phyloP scores from a whole-genome alignment of 2,888 invertebrate species.

The Elysia crispata region DNA sequence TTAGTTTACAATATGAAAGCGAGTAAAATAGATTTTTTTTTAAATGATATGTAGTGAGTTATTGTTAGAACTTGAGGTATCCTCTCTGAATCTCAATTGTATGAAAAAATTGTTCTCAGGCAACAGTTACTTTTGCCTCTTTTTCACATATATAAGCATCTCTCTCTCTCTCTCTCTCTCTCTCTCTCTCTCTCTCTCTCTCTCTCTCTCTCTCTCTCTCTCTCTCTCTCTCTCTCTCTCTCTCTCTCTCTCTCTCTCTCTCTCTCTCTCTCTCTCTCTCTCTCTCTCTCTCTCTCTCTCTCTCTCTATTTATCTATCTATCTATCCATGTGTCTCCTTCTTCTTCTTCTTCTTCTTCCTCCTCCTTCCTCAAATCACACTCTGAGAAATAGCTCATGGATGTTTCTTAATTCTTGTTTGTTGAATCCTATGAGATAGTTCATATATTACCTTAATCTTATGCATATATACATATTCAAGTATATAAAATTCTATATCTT shows the following conservation, averaged over 20 bases:
- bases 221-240: constrained; percentile 21
- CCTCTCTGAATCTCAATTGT: no score
- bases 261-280: constrained; percentile 5
- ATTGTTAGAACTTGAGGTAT: no score
- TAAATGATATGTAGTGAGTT: no score
- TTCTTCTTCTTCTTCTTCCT: neutral
- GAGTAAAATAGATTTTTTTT: no score
- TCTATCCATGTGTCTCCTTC: no score
- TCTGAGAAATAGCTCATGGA: neutral
- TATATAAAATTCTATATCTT: no score
- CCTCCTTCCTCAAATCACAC: neutral
- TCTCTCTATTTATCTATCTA: no score
- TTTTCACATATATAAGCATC: no score
- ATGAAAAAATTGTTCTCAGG: no score
- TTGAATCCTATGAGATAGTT: neutral
- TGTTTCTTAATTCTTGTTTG: neutral
- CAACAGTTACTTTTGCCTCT: no score
- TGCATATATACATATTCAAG: no score
- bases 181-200: constrained; percentile 18
- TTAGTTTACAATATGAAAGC: no score
- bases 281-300: neutral
- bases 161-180: neutral
- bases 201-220: constrained; percentile 12
- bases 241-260: constrained; percentile 10
- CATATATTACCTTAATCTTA: neutral